Evolutionary conservation across 2,797 vertebrate genomes (phyloP).

Genomic region (Chelon auratus): DNA sequence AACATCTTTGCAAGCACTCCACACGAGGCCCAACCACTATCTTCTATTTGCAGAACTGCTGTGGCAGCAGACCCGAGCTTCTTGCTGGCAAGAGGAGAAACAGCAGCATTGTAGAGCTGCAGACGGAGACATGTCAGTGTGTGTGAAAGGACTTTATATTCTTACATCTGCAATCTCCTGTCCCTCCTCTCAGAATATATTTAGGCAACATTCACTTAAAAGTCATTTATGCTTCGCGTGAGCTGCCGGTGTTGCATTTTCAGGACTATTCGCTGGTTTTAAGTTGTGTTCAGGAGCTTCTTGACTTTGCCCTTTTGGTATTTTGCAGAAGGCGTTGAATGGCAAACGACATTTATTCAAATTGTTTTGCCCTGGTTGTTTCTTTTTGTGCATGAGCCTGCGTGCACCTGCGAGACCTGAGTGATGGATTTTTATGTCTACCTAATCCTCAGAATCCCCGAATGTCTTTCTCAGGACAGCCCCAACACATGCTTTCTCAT

Average conservation of each 20-base stretch:
- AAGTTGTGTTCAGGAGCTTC: neutral
- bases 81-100: conserved; percentile 14
- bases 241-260: neutral
- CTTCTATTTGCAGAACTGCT: conserved; percentile 15
- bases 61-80: conserved; percentile 21
- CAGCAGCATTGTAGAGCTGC: neutral
- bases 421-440: conserved; percentile 24
- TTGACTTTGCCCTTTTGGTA: conserved; percentile 3
- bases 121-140: conserved; percentile 8
- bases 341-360: neutral
- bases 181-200: conserved; percentile 15
- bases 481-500: conserved; percentile 37
- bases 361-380: neutral
- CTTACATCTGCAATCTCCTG: conserved; percentile 5
- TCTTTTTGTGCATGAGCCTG: conserved; percentile 7
- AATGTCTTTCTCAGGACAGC: conserved; percentile 27
- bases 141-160: neutral
- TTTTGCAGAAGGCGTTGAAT: conserved; percentile 1
- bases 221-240: conserved; percentile 6
- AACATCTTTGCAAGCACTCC: neutral
- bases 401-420: conserved; percentile 1
- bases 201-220: conserved; percentile 14
- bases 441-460: conserved; percentile 17
- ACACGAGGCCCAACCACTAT: conserved; percentile 2
- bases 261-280: neutral